phyloP scores from a whole-genome alignment of 2,113 vertebrate species.

The Callithrix jacchus region DNA sequence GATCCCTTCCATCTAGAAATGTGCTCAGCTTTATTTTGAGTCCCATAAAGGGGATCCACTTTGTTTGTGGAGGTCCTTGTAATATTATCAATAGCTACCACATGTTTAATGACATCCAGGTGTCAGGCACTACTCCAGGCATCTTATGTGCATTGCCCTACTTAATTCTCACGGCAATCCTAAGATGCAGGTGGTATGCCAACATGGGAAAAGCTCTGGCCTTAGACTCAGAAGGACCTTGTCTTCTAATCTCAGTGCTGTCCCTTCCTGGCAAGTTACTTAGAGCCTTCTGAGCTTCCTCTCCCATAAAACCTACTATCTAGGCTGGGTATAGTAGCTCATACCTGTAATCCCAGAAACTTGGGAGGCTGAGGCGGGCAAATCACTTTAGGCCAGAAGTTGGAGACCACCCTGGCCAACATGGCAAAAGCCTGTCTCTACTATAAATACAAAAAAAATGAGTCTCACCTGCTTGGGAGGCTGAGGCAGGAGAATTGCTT shows the following conservation, averaged over 20 bases:
- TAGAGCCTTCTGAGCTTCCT: not conserved
- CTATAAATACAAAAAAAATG: too few species aligned
- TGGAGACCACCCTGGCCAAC: too few species aligned
- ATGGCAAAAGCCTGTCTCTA: too few species aligned
- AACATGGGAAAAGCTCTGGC: not conserved
- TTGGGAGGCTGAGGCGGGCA: too few species aligned
- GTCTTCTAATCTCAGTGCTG: not conserved
- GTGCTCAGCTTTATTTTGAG: not conserved
- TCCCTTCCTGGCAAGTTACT: not conserved
- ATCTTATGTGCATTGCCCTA: accelerated
- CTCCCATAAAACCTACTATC: not conserved
- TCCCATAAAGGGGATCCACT: not conserved
- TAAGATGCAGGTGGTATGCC: not conserved
- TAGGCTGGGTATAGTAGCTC: too few species aligned
- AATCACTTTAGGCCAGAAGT: too few species aligned
- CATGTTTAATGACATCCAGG: not conserved
- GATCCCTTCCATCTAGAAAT: not conserved
- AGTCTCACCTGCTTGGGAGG: too few species aligned
- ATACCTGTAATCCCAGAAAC: too few species aligned
- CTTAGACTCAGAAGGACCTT: not conserved
- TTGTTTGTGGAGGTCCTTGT: not conserved
- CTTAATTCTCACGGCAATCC: not conserved
- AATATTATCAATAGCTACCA: not conserved
- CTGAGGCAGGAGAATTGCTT: too few species aligned
- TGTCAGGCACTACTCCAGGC: not conserved